Evolutionary conservation across 2,888 invertebrate species (phyloP).

Genomic region (Polyommatus iphigenia): DNA sequence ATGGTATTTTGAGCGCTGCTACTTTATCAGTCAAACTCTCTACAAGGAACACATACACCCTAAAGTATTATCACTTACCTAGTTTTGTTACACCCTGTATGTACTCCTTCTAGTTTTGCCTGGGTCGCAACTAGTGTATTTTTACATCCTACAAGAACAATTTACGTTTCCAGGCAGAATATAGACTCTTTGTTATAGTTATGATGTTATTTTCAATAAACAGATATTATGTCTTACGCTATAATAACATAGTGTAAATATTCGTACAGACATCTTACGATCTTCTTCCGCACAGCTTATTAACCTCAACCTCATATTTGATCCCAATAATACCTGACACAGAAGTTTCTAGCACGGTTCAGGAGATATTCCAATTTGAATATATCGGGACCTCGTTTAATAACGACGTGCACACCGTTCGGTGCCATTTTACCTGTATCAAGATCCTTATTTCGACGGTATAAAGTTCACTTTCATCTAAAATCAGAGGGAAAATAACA

Average conservation of each 20-base stretch:
- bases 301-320: neutral
- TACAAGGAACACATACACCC: too few species aligned
- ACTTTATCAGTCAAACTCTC: too few species aligned
- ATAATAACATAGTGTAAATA: neutral
- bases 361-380: constrained; percentile 29
- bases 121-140: too few species aligned
- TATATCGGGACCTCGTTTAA: constrained; percentile 23
- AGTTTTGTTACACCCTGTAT: too few species aligned
- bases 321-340: constrained; percentile 4
- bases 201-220: too few species aligned
- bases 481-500: neutral
- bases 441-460: neutral
- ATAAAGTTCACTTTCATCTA: neutral
- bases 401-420: constrained; percentile 12
- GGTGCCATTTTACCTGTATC: neutral
- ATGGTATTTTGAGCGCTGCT: too few species aligned
- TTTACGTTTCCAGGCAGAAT: too few species aligned
- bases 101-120: too few species aligned
- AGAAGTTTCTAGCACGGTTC: constrained; percentile 19
- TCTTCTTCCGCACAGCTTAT: neutral
- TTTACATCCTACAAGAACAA: too few species aligned
- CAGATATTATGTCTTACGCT: too few species aligned
- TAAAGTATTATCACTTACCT: too few species aligned
- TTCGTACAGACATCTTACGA: neutral
- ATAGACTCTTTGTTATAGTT: too few species aligned